Percentiles rank a stretch among this genome's conserved stretches.
These are phyloP conservation scores for Aegotheles bennettii DNA, from an alignment of 2,113 vertebrate genomes.

Conservation along the genomic window DNA sequence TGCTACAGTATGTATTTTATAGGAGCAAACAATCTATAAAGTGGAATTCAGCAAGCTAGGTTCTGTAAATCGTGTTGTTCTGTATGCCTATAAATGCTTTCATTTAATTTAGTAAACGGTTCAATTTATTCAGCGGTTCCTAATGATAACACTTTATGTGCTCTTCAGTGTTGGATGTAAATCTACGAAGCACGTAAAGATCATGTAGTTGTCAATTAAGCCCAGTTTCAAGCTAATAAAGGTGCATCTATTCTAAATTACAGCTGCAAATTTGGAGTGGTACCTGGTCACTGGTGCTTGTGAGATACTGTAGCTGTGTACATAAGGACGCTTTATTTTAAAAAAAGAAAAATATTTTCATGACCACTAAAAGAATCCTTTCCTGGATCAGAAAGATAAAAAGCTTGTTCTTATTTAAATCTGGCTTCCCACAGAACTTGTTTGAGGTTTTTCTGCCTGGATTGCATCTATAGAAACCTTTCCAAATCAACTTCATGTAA, in stretches of 20 bases:
- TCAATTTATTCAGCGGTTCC: neutral
- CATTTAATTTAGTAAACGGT: neutral
- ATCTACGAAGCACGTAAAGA: neutral
- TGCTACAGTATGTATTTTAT: neutral
- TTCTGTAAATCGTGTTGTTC: neutral
- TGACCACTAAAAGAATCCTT: neutral
- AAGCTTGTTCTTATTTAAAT: slow-evolving; percentile 25
- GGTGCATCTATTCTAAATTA: neutral
- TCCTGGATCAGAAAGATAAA: slow-evolving; percentile 12
- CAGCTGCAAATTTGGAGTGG: neutral
- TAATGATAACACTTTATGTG: neutral
- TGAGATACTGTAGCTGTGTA: neutral
- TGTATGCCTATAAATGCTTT: neutral
- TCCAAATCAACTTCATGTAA: neutral
- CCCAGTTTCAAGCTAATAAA: neutral
- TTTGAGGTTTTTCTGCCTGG: slow-evolving; percentile 26
- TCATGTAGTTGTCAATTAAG: neutral
- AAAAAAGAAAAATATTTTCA: neutral
- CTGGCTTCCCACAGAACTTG: slow-evolving; percentile 22
- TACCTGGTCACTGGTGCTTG: neutral
- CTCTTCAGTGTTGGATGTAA: neutral
- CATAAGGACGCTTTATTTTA: neutral
- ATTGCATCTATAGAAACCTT: neutral
- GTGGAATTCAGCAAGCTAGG: neutral
- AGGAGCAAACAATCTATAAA: neutral